A percentile compares a stretch with the other conserved stretches of the same genome.
Evolutionary conservation across 2,888 invertebrate genomes (phyloP).

Genomic region (Dascillus cervinus): DNA sequence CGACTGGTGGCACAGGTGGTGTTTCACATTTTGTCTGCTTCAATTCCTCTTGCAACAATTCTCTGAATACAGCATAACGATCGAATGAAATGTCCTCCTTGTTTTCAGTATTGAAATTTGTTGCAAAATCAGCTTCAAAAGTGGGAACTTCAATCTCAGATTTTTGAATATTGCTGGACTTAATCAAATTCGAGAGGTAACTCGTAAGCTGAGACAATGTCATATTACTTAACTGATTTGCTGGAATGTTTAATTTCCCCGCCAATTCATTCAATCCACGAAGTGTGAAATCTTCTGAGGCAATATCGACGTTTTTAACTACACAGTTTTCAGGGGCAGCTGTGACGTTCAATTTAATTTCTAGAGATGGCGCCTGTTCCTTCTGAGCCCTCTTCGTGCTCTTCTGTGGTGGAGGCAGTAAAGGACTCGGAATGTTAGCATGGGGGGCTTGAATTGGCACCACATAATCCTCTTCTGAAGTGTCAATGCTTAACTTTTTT

Average conservation of each 20-base stretch:
- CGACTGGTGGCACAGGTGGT: slow-evolving; percentile 32
- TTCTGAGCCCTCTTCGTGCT: slow-evolving; percentile 26
- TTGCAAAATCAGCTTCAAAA: slow-evolving; percentile 59
- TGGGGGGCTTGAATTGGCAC: slow-evolving; percentile 53
- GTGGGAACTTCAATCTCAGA: slow-evolving; percentile 43
- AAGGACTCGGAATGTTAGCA: slow-evolving; percentile 36
- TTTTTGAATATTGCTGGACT: slow-evolving; percentile 34
- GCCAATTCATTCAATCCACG: slow-evolving; percentile 77
- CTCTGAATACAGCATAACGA: slow-evolving; percentile 81
- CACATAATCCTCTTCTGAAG: slow-evolving; percentile 57
- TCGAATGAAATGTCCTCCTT: slow-evolving; percentile 41
- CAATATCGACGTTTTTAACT: slow-evolving; percentile 59
- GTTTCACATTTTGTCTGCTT: slow-evolving; percentile 44
- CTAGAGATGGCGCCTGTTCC: slow-evolving; percentile 23
- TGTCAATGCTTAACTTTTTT: slow-evolving; percentile 28
- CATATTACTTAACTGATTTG: slow-evolving; percentile 72
- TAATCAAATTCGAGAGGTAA: slow-evolving; percentile 59
- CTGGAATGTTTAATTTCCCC: slow-evolving; percentile 65
- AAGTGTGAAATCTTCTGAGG: slow-evolving; percentile 73
- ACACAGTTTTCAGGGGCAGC: slow-evolving; percentile 32
- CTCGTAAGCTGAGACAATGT: slow-evolving; percentile 80
- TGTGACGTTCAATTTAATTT: slow-evolving; percentile 29
- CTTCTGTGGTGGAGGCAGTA: slow-evolving; percentile 46
- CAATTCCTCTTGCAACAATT: slow-evolving; percentile 70
- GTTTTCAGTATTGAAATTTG: slow-evolving; percentile 41